A percentile compares a stretch with the other conserved stretches of the same genome.
phyloP scores from a whole-genome alignment of 2,888 invertebrate genomes.

The Rhynchonema sp. region DNA sequence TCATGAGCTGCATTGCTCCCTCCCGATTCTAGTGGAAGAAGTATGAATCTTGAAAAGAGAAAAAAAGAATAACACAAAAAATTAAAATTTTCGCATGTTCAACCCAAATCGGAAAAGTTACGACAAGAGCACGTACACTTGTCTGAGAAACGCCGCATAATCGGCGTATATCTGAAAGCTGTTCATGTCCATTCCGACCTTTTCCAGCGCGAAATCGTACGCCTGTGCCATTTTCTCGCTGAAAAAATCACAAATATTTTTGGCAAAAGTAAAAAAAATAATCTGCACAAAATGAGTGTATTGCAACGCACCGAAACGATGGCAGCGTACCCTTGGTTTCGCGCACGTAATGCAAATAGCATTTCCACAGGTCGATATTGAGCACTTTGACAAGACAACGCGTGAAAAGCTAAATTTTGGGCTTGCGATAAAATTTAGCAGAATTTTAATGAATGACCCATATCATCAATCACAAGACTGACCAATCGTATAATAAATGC shows the following conservation, averaged over 20 bases:
- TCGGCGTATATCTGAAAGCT: conserved; percentile 93
- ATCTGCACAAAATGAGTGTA: neutral
- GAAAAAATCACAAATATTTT: conserved; percentile 10
- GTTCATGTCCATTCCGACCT: conserved; percentile 94
- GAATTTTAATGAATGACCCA: too few species aligned
- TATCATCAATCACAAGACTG: too few species aligned
- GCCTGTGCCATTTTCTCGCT: conserved; percentile 99
- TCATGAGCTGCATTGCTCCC: too few species aligned
- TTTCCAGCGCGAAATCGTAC: conserved; percentile 94
- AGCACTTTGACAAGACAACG: conserved; percentile 91
- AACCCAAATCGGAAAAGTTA: too few species aligned
- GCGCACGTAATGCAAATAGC: conserved; percentile 89
- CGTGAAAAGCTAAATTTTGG: conserved; percentile 79
- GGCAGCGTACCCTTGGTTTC: conserved; percentile 83
- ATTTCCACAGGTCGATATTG: conserved; percentile 94
- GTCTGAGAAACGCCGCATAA: conserved; percentile 73
- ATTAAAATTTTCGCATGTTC: neutral
- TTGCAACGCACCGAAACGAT: conserved; percentile 51
- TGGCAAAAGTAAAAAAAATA: neutral
- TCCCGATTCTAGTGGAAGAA: too few species aligned
- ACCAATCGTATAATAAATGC: too few species aligned
- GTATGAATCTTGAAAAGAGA: neutral
- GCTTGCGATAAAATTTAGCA: neutral
- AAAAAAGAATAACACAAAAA: neutral
- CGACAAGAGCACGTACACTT: conserved; percentile 23